These are phyloP conservation scores for Sorex maritimensis DNA, from an alignment of 2,797 vertebrate genomes.

Conservation along the genomic window DNA sequence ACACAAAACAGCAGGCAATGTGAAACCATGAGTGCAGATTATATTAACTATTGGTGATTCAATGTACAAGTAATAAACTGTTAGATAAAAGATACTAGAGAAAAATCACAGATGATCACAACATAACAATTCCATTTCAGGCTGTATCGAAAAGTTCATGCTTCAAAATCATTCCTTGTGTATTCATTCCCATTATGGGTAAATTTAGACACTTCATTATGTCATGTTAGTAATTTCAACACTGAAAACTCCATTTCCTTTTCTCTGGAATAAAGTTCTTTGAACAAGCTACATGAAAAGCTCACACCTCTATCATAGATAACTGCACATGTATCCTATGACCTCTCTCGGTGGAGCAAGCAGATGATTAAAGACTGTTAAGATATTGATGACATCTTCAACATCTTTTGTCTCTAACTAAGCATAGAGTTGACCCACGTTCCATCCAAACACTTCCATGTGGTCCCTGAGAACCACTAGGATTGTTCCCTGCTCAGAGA, in stretches of 20 bases:
- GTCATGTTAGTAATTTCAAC: not conserved
- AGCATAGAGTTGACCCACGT: not conserved
- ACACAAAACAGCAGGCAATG: not conserved
- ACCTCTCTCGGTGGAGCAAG: not conserved
- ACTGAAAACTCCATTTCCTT: slow-evolving; percentile 14
- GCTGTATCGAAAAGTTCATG: not conserved
- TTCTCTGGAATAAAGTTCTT: slow-evolving; percentile 58
- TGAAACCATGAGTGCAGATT: not conserved
- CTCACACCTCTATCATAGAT: not conserved
- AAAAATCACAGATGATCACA: slow-evolving; percentile 16
- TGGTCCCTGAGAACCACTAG: no score
- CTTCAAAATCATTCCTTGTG: not conserved
- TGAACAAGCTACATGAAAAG: slow-evolving; percentile 7
- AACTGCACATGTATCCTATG: not conserved
- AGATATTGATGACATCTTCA: not conserved
- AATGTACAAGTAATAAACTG: slow-evolving; percentile 15
- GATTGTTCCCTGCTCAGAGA: no score
- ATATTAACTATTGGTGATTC: not conserved
- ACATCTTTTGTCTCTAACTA: not conserved
- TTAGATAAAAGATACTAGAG: not conserved
- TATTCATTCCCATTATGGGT: not conserved
- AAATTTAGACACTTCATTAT: slow-evolving; percentile 59
- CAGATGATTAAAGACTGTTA: not conserved
- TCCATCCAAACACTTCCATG: no score
- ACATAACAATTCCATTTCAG: not conserved